Conservation (phyloP, 2,797 vertebrate species). For the Synanceia verrucosa region DNA sequence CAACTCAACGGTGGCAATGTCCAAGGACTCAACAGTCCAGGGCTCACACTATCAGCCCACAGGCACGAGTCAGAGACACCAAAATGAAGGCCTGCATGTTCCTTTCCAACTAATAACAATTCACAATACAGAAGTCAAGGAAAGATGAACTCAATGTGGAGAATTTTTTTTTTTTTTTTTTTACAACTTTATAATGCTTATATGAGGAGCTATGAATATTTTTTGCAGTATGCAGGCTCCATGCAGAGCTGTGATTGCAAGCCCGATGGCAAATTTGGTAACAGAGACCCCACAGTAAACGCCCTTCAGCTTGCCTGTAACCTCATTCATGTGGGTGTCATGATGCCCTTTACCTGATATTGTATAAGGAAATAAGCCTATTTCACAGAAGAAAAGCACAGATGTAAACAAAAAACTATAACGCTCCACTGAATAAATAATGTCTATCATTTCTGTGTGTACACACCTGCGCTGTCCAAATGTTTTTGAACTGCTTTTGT, state of each 20-base stretch:
- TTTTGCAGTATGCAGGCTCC: not conserved
- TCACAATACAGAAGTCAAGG: not conserved
- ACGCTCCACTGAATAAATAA: not conserved
- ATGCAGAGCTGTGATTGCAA: not conserved
- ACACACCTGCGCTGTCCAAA: not conserved
- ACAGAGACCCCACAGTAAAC: not conserved
- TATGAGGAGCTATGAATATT: not conserved
- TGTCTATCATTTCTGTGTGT: not conserved
- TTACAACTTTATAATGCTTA: not conserved
- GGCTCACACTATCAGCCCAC: not conserved
- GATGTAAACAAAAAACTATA: not conserved
- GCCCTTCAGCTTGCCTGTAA: not conserved
- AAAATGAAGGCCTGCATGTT: not conserved
- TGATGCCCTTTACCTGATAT: not conserved
- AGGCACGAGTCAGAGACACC: not conserved
- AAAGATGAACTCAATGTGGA: not conserved
- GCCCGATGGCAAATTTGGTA: not conserved
- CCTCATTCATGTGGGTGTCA: not conserved
- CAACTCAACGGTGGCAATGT: constrained; percentile 33
- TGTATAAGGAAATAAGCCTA: not conserved
- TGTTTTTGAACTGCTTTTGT: not conserved
- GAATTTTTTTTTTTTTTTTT: too few relatives aligned
- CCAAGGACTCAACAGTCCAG: constrained; percentile 10
- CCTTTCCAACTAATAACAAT: not conserved
- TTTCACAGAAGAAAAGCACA: not conserved